These are phyloP conservation scores for Delphinapterus leucas DNA, from an alignment of 2,113 vertebrate genomes.

Conservation along the genomic window DNA sequence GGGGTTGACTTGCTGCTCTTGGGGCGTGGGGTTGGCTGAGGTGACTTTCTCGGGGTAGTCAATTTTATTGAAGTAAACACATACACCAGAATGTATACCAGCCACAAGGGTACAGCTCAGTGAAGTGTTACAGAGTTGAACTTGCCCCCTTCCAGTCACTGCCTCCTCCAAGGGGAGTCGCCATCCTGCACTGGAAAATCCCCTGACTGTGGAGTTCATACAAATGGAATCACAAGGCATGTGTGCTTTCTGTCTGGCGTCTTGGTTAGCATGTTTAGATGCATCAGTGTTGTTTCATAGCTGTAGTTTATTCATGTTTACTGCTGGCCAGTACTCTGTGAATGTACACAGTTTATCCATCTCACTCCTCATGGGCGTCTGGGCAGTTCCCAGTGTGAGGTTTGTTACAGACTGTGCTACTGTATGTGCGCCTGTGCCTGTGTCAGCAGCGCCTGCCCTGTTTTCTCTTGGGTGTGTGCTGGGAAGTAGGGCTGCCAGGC, in stretches of 20 bases:
- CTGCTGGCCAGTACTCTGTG: rapidly evolving
- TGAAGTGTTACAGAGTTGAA: neutral
- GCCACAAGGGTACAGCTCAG: neutral
- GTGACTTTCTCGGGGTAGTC: neutral
- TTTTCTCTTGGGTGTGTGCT: neutral
- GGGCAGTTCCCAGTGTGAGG: neutral
- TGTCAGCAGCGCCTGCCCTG: too few species aligned
- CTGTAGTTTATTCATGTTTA: rapidly evolving
- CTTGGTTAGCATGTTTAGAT: neutral
- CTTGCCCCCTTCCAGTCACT: neutral
- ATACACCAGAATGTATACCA: rapidly evolving
- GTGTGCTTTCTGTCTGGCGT: neutral
- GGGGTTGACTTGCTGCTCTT: neutral
- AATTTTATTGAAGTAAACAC: neutral
- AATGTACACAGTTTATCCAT: rapidly evolving
- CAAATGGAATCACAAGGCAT: neutral
- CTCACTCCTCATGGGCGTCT: neutral
- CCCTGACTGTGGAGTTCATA: neutral
- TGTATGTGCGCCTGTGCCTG: rapidly evolving
- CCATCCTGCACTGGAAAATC: neutral
- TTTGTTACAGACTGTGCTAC: rapidly evolving
- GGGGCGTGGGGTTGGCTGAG: neutral
- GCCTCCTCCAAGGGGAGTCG: neutral
- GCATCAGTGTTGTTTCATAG: rapidly evolving
- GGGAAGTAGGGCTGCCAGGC: neutral